Conservation (phyloP, 2,113 vertebrate genomes). For the Austrofundulus limnaeus region DNA sequence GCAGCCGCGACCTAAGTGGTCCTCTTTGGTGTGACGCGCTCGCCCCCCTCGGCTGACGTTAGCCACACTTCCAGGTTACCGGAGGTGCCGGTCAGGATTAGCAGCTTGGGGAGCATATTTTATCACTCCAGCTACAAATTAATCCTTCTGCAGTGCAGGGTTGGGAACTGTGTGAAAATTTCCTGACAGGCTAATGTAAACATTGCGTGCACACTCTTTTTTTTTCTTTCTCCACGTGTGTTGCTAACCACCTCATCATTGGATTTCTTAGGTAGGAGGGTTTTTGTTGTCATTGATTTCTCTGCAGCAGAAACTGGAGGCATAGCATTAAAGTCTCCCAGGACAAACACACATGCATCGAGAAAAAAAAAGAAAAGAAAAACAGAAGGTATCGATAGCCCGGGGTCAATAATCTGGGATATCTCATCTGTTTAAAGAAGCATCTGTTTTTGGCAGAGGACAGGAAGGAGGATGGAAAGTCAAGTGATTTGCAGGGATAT, state of each 20-base stretch:
- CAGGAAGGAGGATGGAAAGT: slow-evolving; percentile 20
- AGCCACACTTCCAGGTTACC: slow-evolving; percentile 30
- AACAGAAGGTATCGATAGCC: slow-evolving; percentile 54
- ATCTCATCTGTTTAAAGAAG: slow-evolving; percentile 55
- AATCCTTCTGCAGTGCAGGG: not conserved
- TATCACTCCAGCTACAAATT: slow-evolving; percentile 1
- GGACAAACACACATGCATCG: slow-evolving; percentile 39
- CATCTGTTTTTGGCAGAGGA: slow-evolving; percentile 32
- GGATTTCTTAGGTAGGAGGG: slow-evolving; percentile 49
- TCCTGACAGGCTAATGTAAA: slow-evolving; percentile 12
- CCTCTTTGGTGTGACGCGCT: slow-evolving; percentile 35
- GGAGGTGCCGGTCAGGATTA: slow-evolving; percentile 26
- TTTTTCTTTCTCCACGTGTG: not conserved
- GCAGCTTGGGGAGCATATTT: slow-evolving; percentile 11
- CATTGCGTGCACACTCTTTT: slow-evolving; percentile 2
- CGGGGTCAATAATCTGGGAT: slow-evolving; percentile 55
- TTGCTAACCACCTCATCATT: slow-evolving; percentile 34
- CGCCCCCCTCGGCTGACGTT: slow-evolving; percentile 41
- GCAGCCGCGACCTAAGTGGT: slow-evolving; percentile 48
- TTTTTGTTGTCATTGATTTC: slow-evolving; percentile 70
- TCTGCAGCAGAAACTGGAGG: slow-evolving; percentile 67
- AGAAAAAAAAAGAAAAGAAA: slow-evolving; percentile 33
- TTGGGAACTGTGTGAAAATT: slow-evolving; percentile 4
- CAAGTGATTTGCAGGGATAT: slow-evolving; percentile 29
- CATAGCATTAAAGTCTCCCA: slow-evolving; percentile 61